Percentiles rank a stretch among this genome's conserved stretches.
Evolutionary conservation across 2,888 invertebrate genomes (phyloP).

Genomic region (Cosmia trapezina): DNA sequence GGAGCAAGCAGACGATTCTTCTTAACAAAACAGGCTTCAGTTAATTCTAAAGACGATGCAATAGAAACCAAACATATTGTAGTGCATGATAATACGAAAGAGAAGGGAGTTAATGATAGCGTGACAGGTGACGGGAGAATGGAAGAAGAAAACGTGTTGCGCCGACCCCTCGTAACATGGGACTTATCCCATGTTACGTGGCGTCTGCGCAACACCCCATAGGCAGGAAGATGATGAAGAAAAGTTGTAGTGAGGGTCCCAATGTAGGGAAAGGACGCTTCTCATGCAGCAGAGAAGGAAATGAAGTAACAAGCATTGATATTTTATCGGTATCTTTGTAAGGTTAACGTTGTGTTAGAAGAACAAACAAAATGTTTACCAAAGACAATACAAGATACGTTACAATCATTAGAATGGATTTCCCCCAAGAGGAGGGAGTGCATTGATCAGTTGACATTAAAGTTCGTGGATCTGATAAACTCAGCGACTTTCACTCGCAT

Average conservation of each 20-base stretch:
- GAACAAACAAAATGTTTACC: neutral
- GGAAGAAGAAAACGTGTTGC: neutral
- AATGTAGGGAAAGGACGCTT: too few species aligned
- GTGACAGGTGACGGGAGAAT: neutral
- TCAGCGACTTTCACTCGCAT: constrained; percentile 49
- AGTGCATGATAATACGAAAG: neutral
- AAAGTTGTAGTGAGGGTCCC: neutral
- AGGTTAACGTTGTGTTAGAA: neutral
- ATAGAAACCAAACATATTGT: neutral
- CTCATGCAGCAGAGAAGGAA: neutral
- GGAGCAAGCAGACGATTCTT: neutral
- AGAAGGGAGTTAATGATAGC: neutral
- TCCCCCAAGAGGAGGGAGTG: constrained; percentile 15
- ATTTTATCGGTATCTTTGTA: neutral
- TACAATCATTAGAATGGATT: constrained; percentile 28
- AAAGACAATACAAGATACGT: neutral
- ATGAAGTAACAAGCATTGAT: neutral
- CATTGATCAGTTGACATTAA: constrained; percentile 53
- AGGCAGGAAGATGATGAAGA: neutral
- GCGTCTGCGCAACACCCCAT: too few species aligned
- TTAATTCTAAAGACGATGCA: neutral
- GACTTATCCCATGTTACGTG: too few species aligned
- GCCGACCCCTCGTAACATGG: neutral
- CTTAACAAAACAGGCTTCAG: neutral
- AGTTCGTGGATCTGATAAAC: constrained; percentile 55